Base-by-base conservation (phyloP, 2,888 invertebrate species). In the Dicyrtoma fusca region DNA sequence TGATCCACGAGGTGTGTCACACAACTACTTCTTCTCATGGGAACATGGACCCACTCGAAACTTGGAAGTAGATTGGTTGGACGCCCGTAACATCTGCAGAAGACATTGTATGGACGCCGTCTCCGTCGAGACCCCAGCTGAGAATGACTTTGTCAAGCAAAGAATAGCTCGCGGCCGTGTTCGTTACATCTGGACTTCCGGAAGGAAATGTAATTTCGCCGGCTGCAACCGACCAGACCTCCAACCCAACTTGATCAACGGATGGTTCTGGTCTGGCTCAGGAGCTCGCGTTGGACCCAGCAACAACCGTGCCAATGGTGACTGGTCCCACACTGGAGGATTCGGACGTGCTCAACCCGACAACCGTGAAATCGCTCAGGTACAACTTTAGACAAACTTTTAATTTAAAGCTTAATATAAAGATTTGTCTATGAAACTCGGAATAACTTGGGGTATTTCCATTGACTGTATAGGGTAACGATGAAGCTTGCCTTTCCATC, bases 31-130 rank as follows among this genome's bases (percentile, higher is more conserved):
- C 90, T 94, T 94, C 84, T 92, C 90, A 85, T 87, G 89, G 82
- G 92, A 93, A 68, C 92, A 91, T 85, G 91, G 94, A 91, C 68
- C 88, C 87, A 77, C 92, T 76, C 89, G 91, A 73, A 91, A 89
- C 83, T 89, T 89, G 83, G 92, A 91, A 85, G 88, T 93, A 64
- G 94, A 95, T 84, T 95, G 95, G 94, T 84, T 94, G 80, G 94
- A 94, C 81, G 94, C 92, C 26, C 90, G 94, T 81, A 95, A 95
- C 84, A 88, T 92, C 82, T 95, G 95, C 86, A 88, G 95, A 79
- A 92, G 94, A 84, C 94, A 94, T 85, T 95, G 95, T 85, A 95
- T 95, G 95, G 95, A 95, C 84, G 88, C 94, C 81, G 91, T 94
- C 62, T 92, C 93, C 21, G 87, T 94, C 84, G 94, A 95, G 84